These are phyloP conservation scores for Gastrophysa polygoni DNA, from an alignment of 2,888 invertebrate species.

Conservation along the genomic window DNA sequence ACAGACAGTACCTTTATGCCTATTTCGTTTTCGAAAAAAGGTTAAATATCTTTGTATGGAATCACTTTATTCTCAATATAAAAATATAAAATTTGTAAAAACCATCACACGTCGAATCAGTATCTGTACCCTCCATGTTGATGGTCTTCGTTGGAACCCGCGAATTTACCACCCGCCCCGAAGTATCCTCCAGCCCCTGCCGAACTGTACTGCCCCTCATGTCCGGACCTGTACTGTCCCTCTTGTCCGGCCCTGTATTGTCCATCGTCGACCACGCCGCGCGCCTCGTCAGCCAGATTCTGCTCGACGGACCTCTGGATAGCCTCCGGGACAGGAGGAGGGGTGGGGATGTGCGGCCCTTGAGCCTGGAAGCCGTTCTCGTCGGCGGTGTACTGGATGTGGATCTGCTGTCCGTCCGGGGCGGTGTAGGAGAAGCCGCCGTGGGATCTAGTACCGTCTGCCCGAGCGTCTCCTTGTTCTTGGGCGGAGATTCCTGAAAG, in stretches of 20 bases:
- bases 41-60: background rate
- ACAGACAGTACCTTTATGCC: no score
- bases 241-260: slow-evolving; percentile 18
- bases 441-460: slow-evolving; percentile 45
- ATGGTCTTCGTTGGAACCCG: background rate
- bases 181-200: background rate
- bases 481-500: slow-evolving; percentile 57
- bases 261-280: slow-evolving; percentile 41
- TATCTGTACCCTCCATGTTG: background rate
- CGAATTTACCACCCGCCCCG: background rate
- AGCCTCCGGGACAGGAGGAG: slow-evolving; percentile 65
- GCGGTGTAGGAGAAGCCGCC: slow-evolving; percentile 50
- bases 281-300: slow-evolving; percentile 43
- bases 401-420: slow-evolving; percentile 47
- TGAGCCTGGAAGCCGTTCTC: slow-evolving; percentile 64
- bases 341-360: slow-evolving; percentile 64
- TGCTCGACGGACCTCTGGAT: slow-evolving; percentile 57
- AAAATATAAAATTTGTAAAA: background rate
- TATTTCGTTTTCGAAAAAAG: no score
- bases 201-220: slow-evolving; percentile 13
- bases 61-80: background rate
- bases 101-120: background rate
- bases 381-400: slow-evolving; percentile 60
- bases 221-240: slow-evolving; percentile 19
- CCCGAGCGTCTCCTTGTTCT: slow-evolving; percentile 41